Evolutionary conservation across 64 coral and sea anemone species (phyloP).

Genomic region (Montipora efflorescens): DNA sequence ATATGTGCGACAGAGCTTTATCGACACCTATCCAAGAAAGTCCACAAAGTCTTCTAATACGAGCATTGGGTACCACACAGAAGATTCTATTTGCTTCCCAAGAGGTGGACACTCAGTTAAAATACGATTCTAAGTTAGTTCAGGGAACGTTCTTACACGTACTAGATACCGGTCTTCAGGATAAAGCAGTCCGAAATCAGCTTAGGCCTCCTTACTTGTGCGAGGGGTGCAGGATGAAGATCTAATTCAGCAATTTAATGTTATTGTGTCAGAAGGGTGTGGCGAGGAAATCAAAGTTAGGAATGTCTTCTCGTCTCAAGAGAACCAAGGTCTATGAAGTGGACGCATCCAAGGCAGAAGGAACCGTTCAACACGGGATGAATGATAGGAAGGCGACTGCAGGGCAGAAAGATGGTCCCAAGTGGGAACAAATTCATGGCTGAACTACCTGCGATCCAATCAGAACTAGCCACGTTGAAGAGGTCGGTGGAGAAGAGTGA

Average conservation of each 20-base stretch:
- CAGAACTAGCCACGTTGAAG: conserved; percentile 37
- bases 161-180: too few species aligned
- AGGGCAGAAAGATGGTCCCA: background rate
- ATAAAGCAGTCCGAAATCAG: too few species aligned
- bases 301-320: background rate
- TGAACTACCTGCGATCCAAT: conserved; percentile 5
- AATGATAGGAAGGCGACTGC: background rate
- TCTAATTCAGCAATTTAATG: conserved; percentile 34
- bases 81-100: too few species aligned
- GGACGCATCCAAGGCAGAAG: background rate
- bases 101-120: too few species aligned
- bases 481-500: conserved; percentile 41
- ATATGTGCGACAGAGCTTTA: too few species aligned
- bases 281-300: conserved; percentile 5
- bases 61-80: too few species aligned
- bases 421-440: conserved; percentile 53
- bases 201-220: too few species aligned
- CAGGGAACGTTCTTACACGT: too few species aligned
- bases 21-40: too few species aligned
- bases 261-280: background rate
- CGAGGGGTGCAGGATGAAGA: conserved; percentile 24
- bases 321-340: background rate
- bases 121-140: too few species aligned
- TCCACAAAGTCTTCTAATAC: too few species aligned
- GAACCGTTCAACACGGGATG: background rate